Base-by-base conservation (phyloP, 1,140 invertebrate species). In the Dolichoris vasculosae region DNA sequence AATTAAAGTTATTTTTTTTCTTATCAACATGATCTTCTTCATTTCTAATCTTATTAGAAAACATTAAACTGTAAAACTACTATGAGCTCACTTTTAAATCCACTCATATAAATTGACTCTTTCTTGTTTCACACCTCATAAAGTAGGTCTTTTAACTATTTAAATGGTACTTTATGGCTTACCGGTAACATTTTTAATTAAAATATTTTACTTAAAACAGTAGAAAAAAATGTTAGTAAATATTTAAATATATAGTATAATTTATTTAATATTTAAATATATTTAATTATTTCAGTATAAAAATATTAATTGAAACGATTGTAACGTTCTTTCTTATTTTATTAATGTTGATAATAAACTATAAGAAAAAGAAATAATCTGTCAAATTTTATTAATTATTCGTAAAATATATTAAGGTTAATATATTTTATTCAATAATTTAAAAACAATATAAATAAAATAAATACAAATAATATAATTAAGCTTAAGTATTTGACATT, bases 81-180 rank as follows among this genome's bases (percentile, higher is more conserved):
- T 43, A 51, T 85, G 76, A 80, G 71, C 77, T 80, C 83, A 63
- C 83, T 85, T 80, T 64, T 85, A 85, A 85, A 85, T 85, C 67
- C 83, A 75, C 77, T 85, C 77, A 63, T 85, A 85, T 85, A 85
- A 85, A 85, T 85, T 80, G 79, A 85, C 32, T 40, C 48, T 79
- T 63, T 59, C 75, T 51, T 48, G 15, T 78, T 77, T 80, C 83
- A 40, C 83, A 79, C 77, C 76, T 71, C 76, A 84, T 84, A 84
- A 84, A 84, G 43, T 78, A 48, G n/a, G 11, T 51, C 76, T 46
- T 59, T 79, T 59, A 32, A 46, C 35, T 17, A 75, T 55, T 63
- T 85, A 43, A 75, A 63, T 43, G 48, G 8, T 85, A 26, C 51
- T 80, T 80, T 85, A 79, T 40, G 48, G n/a, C 32, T 55, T 59